Base-by-base conservation (phyloP, 2,888 invertebrate genomes). In the Acleris holmiana region DNA sequence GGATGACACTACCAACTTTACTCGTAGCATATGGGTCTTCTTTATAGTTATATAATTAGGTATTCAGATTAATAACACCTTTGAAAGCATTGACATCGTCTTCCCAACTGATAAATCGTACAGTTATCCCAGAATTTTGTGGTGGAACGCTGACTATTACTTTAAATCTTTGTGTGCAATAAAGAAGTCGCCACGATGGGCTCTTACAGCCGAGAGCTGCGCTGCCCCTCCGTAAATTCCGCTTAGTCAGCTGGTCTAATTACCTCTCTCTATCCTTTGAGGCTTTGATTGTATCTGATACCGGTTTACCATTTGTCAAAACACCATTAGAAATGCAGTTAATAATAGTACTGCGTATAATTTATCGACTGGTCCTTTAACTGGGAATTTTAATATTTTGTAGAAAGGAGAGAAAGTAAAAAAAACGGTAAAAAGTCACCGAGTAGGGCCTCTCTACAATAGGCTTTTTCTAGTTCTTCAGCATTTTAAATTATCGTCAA, bases 201-300 rank as follows among this genome's bases (percentile, higher is more conserved):
- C 74, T 72, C 71, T 78, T 83, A 82, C 82, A 83, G 84, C 78
- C 76, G 69, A 69, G 59, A 68, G 72, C 75, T 72, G 77, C 75
- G 72, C 75, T 72, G 77, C 75, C 74, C 74, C 77, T 81, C 79
- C 80, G 82, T 81, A 81, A 80, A 85, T 85, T 82, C 71, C 75
- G 85, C 85, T 82, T 80, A 82, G 85, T 86, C 85, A 86, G 85
- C 68, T 76, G 74, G 63, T 78, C 82, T 85, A 85, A 86, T 86
- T 82, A 84, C 79, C 79, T 69, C 72, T 78, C 77, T 74, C 73
- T 72, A 73, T 76, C 71, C 72, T 74, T 23, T n/a, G n/a, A n/a
- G n/a, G n/a, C n/a, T n/a, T n/a, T 44, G 82, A 82, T 82, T 76
- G 72, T 75, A 78, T 79, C 78, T 73, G 65, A 57, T 73, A 69